Evolutionary conservation across 2,888 invertebrate genomes (phyloP), one percentile per base, ranked within the genome.

Genomic region (Agelastica alni): DNA sequence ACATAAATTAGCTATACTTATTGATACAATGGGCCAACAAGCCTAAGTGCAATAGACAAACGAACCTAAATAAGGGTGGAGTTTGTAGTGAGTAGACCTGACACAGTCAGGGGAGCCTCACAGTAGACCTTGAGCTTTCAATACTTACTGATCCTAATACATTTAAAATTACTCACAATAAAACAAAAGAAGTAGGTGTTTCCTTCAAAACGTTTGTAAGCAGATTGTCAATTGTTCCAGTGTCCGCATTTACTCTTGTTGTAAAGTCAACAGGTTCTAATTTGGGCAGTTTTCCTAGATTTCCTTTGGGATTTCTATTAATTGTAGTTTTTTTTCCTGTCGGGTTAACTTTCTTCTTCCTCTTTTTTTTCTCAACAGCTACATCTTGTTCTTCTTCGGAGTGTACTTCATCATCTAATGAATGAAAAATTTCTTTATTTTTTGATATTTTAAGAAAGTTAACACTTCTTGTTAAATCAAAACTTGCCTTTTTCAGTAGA

Each of bases 201-300:
- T 52, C 44, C 17, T 34, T 48, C 9, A 55, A 63, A 37, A 53
- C 66, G 31, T 65, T 69, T 0, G 70, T 71, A 46, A 70, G 69
- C 9, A 72, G 63, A 63, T 71, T 71, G 18, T 68, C 71, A 9
- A 63, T 65, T 0, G 67, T 62, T 51, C 71, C 70, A 2, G 63
- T 53, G 17, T 67, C 64, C 1, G 66, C 53, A 52, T 70, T 64
- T 10, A 62, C 63, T 44, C 65, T 66, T 2, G 66, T 68, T 22
- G 70, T 67, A 51, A 74, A 73, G 30, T 65, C 59, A 3, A 62
- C 60, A 2, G 70, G 65, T 46, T 72, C 70, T 26, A 71, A 28
- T 62, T 68, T 69, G 7, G 66, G 63, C 9, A 71, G 18, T 28
- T 67, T 51, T 3, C 56, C 67, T 3, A 64, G 37, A 18, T 70